A percentile compares a stretch with the other conserved stretches of the same genome.
These are phyloP conservation scores for Zaprionus nigranus DNA, from an alignment of 1,140 invertebrate genomes.

Conservation along the genomic window DNA sequence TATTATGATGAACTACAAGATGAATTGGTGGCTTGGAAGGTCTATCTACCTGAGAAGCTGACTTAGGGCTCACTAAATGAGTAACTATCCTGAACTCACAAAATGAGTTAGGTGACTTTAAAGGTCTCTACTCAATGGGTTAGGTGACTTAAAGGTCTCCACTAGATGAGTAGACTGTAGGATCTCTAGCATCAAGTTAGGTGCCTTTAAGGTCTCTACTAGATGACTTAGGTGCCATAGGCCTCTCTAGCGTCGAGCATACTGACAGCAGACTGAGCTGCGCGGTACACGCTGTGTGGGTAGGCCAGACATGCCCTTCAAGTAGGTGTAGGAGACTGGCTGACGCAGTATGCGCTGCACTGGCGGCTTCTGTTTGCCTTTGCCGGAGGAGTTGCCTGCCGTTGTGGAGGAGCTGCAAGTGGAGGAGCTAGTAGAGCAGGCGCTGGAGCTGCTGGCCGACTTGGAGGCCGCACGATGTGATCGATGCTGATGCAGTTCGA, in stretches of 20 bases:
- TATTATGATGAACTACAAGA: no score
- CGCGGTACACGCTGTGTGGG: slow-evolving; percentile 91
- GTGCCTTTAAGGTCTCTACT: no score
- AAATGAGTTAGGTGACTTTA: no score
- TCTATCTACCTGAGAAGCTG: no score
- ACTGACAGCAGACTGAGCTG: slow-evolving; percentile 83
- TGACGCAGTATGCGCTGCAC: slow-evolving; percentile 88
- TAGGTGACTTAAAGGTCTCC: no score
- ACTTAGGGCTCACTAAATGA: no score
- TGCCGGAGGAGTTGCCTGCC: slow-evolving; percentile 36
- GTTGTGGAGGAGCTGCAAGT: slow-evolving; percentile 35
- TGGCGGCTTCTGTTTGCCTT: slow-evolving; percentile 86
- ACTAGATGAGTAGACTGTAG: no score
- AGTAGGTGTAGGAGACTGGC: slow-evolving; percentile 91
- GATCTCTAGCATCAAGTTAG: no score
- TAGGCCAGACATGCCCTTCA: slow-evolving; percentile 90
- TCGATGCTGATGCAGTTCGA: slow-evolving; percentile 59
- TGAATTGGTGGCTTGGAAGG: no score
- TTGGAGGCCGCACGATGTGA: slow-evolving; percentile 37
- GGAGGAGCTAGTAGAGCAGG: slow-evolving; percentile 33
- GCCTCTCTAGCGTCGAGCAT: slow-evolving; percentile 72
- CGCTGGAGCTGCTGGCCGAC: slow-evolving; percentile 40
- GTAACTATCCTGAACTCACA: no score
- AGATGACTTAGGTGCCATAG: no score
- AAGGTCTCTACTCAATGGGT: no score